These are phyloP conservation scores for Laticauda colubrina DNA, from an alignment of 2,113 vertebrate species.

Conservation along the genomic window DNA sequence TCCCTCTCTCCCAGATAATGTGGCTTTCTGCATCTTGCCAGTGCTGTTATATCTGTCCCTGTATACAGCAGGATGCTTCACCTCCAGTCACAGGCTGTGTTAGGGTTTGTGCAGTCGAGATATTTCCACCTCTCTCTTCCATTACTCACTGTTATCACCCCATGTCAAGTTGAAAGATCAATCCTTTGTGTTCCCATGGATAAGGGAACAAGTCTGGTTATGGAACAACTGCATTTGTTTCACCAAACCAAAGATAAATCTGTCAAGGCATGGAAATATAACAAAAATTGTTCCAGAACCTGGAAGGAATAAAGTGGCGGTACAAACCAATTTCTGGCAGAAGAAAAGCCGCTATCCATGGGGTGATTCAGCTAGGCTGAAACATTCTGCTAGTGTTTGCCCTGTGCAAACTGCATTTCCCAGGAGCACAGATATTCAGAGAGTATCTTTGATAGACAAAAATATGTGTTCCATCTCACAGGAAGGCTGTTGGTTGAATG, in stretches of 20 bases:
- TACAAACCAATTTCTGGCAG: slow-evolving; percentile 20
- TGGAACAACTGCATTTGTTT: background rate
- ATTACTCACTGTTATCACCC: slow-evolving; percentile 34
- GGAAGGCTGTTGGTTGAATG: background rate
- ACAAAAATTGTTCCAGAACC: background rate
- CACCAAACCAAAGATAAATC: slow-evolving; percentile 18
- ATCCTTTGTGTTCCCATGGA: slow-evolving; percentile 34
- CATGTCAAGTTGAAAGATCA: slow-evolving; percentile 36
- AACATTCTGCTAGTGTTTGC: slow-evolving; percentile 8
- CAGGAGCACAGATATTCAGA: fast-evolving
- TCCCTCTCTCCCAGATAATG: slow-evolving; percentile 35
- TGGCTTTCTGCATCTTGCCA: slow-evolving; percentile 39
- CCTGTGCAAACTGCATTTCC: slow-evolving; percentile 13
- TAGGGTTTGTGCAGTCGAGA: slow-evolving; percentile 19
- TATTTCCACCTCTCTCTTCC: slow-evolving; percentile 29
- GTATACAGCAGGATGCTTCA: slow-evolving; percentile 19
- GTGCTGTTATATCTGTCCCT: slow-evolving; percentile 39
- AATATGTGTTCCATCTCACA: background rate
- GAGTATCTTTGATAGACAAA: background rate
- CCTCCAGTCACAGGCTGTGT: slow-evolving; percentile 36
- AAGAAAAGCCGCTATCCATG: slow-evolving; percentile 32
- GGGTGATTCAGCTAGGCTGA: slow-evolving; percentile 36
- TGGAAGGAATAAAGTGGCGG: background rate
- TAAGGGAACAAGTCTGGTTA: slow-evolving; percentile 33
- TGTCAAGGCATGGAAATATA: slow-evolving; percentile 30